These are phyloP conservation scores for Idaea biselata DNA, from an alignment of 2,888 invertebrate genomes.

Conservation along the genomic window DNA sequence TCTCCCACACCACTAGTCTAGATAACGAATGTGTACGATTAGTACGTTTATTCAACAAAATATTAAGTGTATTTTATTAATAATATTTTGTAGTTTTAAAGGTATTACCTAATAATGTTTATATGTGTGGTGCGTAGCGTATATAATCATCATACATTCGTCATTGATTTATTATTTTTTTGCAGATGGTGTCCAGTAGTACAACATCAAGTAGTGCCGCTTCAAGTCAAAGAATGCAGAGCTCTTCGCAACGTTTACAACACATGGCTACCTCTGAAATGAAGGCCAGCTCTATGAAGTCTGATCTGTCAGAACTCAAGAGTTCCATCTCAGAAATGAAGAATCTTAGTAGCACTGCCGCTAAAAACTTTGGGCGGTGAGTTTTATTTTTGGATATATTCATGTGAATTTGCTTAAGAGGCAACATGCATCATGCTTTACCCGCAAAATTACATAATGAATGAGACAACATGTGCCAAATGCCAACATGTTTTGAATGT, in stretches of 20 bases:
- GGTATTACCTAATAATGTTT: conserved; percentile 15
- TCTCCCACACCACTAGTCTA: conserved; percentile 67
- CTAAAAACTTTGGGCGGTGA: conserved; percentile 71
- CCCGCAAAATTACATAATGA: conserved; percentile 31
- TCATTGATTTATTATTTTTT: conserved; percentile 23
- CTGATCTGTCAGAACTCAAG: conserved; percentile 88
- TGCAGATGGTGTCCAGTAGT: conserved; percentile 81
- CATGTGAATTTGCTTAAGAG: conserved; percentile 11
- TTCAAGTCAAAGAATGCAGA: conserved; percentile 81
- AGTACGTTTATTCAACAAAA: conserved; percentile 33
- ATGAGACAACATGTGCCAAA: conserved; percentile 38
- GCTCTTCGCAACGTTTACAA: conserved; percentile 78
- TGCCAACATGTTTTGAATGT: conserved; percentile 39
- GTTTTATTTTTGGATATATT: conserved; percentile 25
- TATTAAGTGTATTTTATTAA: conserved; percentile 15
- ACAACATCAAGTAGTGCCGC: conserved; percentile 81
- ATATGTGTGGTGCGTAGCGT: conserved; percentile 1
- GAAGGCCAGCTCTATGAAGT: conserved; percentile 91
- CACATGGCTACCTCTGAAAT: conserved; percentile 84
- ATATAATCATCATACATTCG: conserved; percentile 5
- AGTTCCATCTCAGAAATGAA: conserved; percentile 94
- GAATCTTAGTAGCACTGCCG: conserved; percentile 80
- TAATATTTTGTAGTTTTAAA: conserved; percentile 21
- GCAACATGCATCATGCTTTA: conserved; percentile 18
- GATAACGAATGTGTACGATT: conserved; percentile 66